These are phyloP conservation scores for Nestor notabilis DNA, from an alignment of 2,113 vertebrate species.

Conservation along the genomic window DNA sequence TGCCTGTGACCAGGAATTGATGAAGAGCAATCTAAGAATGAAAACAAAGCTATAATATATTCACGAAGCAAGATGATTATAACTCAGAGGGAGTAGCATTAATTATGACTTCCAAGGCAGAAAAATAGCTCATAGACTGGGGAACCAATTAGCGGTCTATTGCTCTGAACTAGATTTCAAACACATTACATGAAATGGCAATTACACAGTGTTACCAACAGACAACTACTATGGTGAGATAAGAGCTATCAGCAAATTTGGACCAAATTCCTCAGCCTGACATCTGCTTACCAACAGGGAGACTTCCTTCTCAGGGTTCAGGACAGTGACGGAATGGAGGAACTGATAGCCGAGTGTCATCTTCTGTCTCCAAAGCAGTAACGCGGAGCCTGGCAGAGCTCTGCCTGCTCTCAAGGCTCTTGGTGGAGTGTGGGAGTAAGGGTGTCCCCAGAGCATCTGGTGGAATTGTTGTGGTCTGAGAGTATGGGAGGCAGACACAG, in stretches of 20 bases:
- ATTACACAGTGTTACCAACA: slow-evolving; percentile 34
- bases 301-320: not conserved
- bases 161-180: slow-evolving; percentile 62
- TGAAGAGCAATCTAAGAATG: slow-evolving; percentile 35
- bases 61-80: slow-evolving; percentile 47
- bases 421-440: not conserved
- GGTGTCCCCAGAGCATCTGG: not conserved
- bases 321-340: not conserved
- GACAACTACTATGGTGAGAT: not conserved
- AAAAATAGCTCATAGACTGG: slow-evolving; percentile 48
- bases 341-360: not conserved
- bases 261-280: not conserved
- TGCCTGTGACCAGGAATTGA: slow-evolving; percentile 25
- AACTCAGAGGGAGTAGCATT: slow-evolving; percentile 34
- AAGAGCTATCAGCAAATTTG: slow-evolving; percentile 35
- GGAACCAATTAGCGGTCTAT: slow-evolving; percentile 48
- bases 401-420: not conserved
- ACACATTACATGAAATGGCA: slow-evolving; percentile 35
- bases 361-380: not conserved
- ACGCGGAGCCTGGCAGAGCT: not conserved
- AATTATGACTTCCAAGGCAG: slow-evolving; percentile 58
- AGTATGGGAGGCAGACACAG: not conserved
- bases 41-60: slow-evolving; percentile 61
- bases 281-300: not conserved
- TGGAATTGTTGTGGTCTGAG: not conserved